phyloP scores from a whole-genome alignment of 2,113 vertebrate genomes.

The Orycteropus afer region DNA sequence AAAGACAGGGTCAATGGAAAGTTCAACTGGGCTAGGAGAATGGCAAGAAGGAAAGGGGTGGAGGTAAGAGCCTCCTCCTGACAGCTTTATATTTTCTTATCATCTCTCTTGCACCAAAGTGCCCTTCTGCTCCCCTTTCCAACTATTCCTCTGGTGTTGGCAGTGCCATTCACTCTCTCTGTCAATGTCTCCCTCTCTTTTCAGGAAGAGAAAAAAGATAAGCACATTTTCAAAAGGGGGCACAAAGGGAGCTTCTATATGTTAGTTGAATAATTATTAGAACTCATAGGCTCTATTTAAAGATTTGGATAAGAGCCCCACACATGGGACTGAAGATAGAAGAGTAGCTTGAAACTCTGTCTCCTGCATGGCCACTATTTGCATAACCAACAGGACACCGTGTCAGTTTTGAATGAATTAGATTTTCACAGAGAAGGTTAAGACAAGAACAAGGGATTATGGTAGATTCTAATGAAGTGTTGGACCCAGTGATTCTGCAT shows the following conservation, averaged over 20 bases:
- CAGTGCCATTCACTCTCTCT: constrained; percentile 62
- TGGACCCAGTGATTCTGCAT: constrained; percentile 61
- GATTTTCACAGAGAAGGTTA: constrained; percentile 75
- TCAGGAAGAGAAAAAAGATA: constrained; percentile 77
- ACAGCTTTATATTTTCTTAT: constrained; percentile 59
- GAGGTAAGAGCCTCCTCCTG: neutral
- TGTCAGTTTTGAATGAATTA: constrained; percentile 57
- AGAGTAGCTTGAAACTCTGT: constrained; percentile 22
- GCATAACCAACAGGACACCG: constrained; percentile 73
- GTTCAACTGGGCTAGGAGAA: neutral
- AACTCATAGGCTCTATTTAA: constrained; percentile 67
- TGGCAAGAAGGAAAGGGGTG: neutral
- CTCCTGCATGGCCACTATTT: constrained; percentile 52
- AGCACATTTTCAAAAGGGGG: constrained; percentile 76
- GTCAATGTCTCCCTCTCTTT: constrained; percentile 63
- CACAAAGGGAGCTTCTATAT: constrained; percentile 74
- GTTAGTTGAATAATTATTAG: constrained; percentile 79
- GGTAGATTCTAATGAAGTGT: constrained; percentile 69
- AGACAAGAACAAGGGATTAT: constrained; percentile 75
- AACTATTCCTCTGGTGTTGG: constrained; percentile 62
- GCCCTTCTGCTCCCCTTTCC: constrained; percentile 8
- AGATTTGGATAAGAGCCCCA: constrained; percentile 70
- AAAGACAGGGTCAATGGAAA: constrained; percentile 16
- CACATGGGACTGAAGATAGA: constrained; percentile 65
- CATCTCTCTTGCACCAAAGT: neutral